Base-by-base conservation (phyloP, 1,140 invertebrate species). In the Stenopsyche tienmushanensis region DNA sequence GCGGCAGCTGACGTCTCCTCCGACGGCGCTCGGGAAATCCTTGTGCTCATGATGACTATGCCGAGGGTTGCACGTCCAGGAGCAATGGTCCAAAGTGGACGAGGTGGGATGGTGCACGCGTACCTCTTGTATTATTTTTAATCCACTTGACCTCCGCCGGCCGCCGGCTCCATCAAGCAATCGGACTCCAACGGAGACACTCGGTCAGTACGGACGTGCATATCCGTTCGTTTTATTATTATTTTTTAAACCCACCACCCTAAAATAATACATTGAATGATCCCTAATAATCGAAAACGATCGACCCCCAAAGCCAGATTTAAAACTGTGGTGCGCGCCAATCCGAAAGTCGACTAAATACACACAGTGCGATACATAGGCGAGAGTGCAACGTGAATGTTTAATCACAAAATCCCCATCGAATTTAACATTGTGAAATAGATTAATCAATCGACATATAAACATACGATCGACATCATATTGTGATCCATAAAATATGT, bases 111-210 rank as follows among this genome's bases (percentile, higher is more conserved):
- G 24, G 25, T 25, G 50, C 1, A 53, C 20, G 24, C 50, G 21
- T 21, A 53, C 23, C 44, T 45, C 5, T 24, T 9, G 50, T 15
- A 57, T 57, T 57, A 57, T 57, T 57, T 57, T 57, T 57, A 57
- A 57, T 57, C 54, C 54, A 20, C 15, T 57, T 57, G 54, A 57
- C 54, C 54, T 57, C 54, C 7, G 21, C 42, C 34, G 23, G 20
- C 20, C 21, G 17, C 10, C 34, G 54, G 18, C 21, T 18, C 13
- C 2, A 21, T 23, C 54, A 13, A 24, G 47, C 47, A 20, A 2
- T 17, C 39, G 34, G 54, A 57, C 34, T 57, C 54, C 20, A 42
- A 42, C 39, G 34, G 54, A 24, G 24, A 57, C 54, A 18, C 24
- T 42, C 54, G 54, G 3, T 8, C 39, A n/a, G 54, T 42, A 29